These are phyloP conservation scores for Nasonia longicornis DNA, from an alignment of 1,140 invertebrate genomes.

Conservation along the genomic window DNA sequence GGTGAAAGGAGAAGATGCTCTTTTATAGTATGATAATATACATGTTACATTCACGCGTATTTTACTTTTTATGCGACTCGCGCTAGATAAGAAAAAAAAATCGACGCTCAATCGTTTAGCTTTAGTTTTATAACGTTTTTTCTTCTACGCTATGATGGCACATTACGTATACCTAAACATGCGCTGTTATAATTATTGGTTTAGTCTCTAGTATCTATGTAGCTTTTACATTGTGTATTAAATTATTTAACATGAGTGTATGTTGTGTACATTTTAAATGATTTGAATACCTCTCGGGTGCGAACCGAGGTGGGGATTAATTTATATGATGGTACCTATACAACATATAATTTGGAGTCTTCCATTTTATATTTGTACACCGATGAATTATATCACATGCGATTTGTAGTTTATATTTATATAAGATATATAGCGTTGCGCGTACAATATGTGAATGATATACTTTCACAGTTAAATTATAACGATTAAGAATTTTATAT, in stretches of 20 bases:
- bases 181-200: background rate
- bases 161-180: too few relatives aligned
- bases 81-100: background rate
- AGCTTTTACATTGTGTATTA: background rate
- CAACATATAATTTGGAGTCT: too few relatives aligned
- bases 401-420: background rate
- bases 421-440: background rate
- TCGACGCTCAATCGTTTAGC: conserved; percentile 1
- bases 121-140: too few relatives aligned
- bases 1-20: background rate
- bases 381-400: too few relatives aligned
- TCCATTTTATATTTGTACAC: too few relatives aligned
- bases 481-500: background rate
- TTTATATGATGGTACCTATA: too few relatives aligned
- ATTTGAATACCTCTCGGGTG: background rate
- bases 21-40: background rate
- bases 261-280: background rate
- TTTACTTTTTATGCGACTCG: too few relatives aligned
- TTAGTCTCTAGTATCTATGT: background rate
- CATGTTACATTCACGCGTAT: too few relatives aligned
- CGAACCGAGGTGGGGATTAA: too few relatives aligned
- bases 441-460: background rate
- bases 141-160: too few relatives aligned
- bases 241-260: background rate
- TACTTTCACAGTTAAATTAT: background rate